Base-by-base conservation (phyloP, 2,888 invertebrate species). In the Phasia obesa region DNA sequence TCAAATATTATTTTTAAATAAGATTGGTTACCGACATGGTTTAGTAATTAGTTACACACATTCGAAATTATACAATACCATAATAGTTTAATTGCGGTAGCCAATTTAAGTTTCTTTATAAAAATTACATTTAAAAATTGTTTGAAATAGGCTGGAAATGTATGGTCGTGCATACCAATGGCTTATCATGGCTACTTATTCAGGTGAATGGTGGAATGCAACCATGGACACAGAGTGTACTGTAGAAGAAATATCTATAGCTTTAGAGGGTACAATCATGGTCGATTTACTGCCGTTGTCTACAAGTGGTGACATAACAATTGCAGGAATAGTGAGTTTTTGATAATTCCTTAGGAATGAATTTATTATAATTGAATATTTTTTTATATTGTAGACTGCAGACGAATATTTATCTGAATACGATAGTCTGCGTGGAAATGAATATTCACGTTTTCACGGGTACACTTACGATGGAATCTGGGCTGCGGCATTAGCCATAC, bases 381-480 rank as follows among this genome's bases (percentile, higher is more conserved):
- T 21, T 23, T 38, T 51, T 13, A 55, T 23, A 74, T 85, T 93
- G 92, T 35, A 98, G 98, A 97, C 97, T 0, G 96, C 98, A 0
- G 95, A 95, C 86, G 97, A 98, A 90, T 98, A 98, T 90, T 94
- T 95, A 88, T 93, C 93, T 47, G 95, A 97, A 90, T 98, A 98
- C 90, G 95, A 98, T 88, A 93, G 95, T 35, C 92, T 96, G 84
- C 93, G 97, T 85, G 96, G 96, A 1, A 90, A 92, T 1, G 97
- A 97, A 88, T 98, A 97, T 92, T 98, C 98, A 42, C 94, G 98
- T 85, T 99, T 98, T 90, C 98, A 99, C 90, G 99, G 98, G 2
- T 99, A 99, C 91, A 98, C 99, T 11, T 99, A 99, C 90, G 99
- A 99, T 91, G 99, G 94, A 4, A 97, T 99, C 85, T 99, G 99